Conservation (phyloP, 1,140 invertebrate species). For the Rhopalosiphum padi region DNA sequence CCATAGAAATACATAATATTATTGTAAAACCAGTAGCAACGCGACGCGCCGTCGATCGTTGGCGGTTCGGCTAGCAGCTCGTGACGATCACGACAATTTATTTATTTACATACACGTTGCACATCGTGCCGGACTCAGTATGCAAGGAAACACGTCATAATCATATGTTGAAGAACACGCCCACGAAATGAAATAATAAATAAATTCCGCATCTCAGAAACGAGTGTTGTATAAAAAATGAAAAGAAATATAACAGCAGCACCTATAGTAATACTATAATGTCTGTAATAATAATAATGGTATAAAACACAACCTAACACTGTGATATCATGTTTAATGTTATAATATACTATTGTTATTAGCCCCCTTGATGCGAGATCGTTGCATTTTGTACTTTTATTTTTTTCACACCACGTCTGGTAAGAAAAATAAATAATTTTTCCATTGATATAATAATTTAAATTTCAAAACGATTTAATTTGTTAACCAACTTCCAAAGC, state of each 20-base stretch:
- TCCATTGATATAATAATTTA: background rate
- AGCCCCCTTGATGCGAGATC: background rate
- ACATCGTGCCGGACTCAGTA: background rate
- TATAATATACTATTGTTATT: background rate
- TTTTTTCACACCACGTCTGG: background rate
- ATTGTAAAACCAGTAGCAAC: background rate
- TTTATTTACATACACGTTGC: background rate
- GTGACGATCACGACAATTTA: background rate
- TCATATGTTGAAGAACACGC: constrained; percentile 11
- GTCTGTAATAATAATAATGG: background rate
- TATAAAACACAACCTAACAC: background rate
- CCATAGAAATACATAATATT: background rate
- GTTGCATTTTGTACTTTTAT: background rate
- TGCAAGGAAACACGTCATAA: background rate
- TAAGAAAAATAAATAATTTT: background rate
- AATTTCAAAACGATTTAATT: background rate
- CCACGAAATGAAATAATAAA: background rate
- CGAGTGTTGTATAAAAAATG: background rate
- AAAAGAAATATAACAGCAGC: background rate
- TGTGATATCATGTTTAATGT: too few relatives aligned
- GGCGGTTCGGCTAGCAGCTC: background rate
- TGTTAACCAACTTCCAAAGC: background rate
- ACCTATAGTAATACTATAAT: background rate
- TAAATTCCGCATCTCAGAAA: background rate
- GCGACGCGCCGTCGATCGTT: background rate